phyloP scores from a whole-genome alignment of 92 coral and sea anemone genomes.

The Actinostola sp. region DNA sequence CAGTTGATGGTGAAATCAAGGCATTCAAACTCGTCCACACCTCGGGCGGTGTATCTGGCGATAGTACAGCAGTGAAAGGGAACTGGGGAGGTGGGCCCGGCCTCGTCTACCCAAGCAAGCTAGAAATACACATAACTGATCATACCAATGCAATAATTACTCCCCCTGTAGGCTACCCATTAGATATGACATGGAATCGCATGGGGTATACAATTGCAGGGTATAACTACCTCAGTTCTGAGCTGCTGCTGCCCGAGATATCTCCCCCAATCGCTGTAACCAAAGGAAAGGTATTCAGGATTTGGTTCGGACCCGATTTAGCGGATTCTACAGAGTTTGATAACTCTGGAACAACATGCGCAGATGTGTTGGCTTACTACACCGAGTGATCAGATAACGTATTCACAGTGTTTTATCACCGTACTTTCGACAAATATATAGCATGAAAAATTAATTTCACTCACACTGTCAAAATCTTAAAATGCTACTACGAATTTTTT shows the following conservation, averaged over 20 bases:
- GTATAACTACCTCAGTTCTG: neutral
- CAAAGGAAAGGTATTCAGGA: neutral
- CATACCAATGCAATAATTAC: neutral
- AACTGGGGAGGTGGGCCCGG: neutral
- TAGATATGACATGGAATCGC: neutral
- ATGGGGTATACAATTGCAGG: neutral
- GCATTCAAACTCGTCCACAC: constrained; percentile 7
- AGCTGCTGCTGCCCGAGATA: neutral
- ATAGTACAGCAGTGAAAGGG: neutral
- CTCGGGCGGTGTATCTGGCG: neutral
- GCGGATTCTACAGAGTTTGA: neutral
- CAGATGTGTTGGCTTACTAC: constrained; percentile 2
- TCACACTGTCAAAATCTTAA: no score
- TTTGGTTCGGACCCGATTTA: constrained; percentile 1
- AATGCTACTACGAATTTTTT: no score
- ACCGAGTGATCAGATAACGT: no score
- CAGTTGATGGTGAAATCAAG: constrained; percentile 1
- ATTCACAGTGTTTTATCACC: no score
- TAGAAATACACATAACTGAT: neutral
- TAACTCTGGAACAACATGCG: neutral
- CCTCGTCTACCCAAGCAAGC: neutral
- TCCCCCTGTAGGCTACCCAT: neutral
- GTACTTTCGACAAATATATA: no score
- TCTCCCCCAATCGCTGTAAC: neutral
- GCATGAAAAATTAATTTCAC: no score